phyloP scores from a whole-genome alignment of 1,140 invertebrate genomes.

The Trissolcus basalis region DNA sequence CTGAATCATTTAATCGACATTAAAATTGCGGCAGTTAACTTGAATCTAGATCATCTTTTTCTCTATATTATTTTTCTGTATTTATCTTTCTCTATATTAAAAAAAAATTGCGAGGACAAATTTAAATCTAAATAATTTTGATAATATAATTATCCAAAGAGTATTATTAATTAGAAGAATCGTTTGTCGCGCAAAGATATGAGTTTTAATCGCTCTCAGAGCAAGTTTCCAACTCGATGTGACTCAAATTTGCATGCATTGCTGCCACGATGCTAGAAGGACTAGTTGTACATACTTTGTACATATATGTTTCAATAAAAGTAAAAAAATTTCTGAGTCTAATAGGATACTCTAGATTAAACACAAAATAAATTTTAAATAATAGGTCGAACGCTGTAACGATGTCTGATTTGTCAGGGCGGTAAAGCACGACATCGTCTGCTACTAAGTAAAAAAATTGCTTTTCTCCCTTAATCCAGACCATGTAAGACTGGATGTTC shows the following conservation, averaged over 20 bases:
- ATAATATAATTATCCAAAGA: too few species aligned
- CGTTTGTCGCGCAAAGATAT: too few species aligned
- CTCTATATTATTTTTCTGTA: too few species aligned
- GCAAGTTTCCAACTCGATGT: background rate
- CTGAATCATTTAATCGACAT: too few species aligned
- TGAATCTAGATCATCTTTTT: too few species aligned
- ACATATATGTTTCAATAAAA: slow-evolving; percentile 7
- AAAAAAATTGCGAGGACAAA: too few species aligned
- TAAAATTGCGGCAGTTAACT: too few species aligned
- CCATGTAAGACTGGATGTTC: background rate
- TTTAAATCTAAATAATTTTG: too few species aligned
- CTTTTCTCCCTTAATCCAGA: background rate
- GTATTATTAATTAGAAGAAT: too few species aligned
- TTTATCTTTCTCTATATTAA: too few species aligned
- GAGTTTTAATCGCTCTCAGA: too few species aligned
- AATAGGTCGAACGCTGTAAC: slow-evolving; percentile 5
- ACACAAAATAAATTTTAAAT: slow-evolving; percentile 11
- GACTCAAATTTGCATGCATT: background rate
- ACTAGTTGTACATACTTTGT: background rate
- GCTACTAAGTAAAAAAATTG: background rate
- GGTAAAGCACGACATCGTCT: background rate
- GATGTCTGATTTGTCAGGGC: background rate
- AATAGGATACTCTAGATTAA: background rate
- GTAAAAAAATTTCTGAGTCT: slow-evolving; percentile 4
- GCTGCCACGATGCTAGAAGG: background rate